Percentiles rank a stretch among this genome's conserved stretches.
These are phyloP conservation scores for Cheilosia variabilis DNA, from an alignment of 2,888 invertebrate genomes.

Conservation along the genomic window DNA sequence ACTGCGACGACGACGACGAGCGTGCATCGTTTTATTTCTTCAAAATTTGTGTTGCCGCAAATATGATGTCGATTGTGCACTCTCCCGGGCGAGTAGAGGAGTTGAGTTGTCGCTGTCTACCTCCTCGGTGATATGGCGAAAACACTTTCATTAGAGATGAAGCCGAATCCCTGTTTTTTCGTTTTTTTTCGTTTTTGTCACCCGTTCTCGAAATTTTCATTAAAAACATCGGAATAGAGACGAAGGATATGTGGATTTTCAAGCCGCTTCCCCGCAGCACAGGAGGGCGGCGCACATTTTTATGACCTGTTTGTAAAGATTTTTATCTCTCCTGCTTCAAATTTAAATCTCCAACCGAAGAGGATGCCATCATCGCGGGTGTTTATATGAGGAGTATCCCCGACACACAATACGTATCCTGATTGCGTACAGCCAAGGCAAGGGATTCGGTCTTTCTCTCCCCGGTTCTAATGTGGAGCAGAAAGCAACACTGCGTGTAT, in stretches of 20 bases:
- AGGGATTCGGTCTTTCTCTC: not conserved
- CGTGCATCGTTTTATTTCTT: slow-evolving; percentile 10
- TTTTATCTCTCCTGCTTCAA: slow-evolving; percentile 59
- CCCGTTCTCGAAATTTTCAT: slow-evolving; percentile 55
- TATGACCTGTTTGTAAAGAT: slow-evolving; percentile 63
- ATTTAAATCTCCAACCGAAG: slow-evolving; percentile 47
- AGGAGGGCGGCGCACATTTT: slow-evolving; percentile 21
- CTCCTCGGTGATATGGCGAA: slow-evolving; percentile 42
- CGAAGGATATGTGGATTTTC: slow-evolving; percentile 47
- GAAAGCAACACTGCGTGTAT: slow-evolving; percentile 50
- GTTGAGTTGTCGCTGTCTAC: slow-evolving; percentile 43
- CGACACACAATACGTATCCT: slow-evolving; percentile 63
- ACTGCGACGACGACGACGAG: not conserved
- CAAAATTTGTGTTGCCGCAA: slow-evolving; percentile 12
- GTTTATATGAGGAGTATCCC: slow-evolving; percentile 64
- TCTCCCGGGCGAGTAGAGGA: not conserved
- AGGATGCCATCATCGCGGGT: slow-evolving; percentile 43
- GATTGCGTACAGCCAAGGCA: slow-evolving; percentile 58
- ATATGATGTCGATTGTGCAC: slow-evolving; percentile 55
- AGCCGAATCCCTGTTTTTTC: slow-evolving; percentile 31
- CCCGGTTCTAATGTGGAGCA: slow-evolving; percentile 27
- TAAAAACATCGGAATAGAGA: slow-evolving; percentile 45
- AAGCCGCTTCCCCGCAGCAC: slow-evolving; percentile 3
- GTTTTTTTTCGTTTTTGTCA: slow-evolving; percentile 16
- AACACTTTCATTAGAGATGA: slow-evolving; percentile 66